phyloP scores from a whole-genome alignment of 2,113 vertebrate genomes.

The Leucoraja erinaceus region DNA sequence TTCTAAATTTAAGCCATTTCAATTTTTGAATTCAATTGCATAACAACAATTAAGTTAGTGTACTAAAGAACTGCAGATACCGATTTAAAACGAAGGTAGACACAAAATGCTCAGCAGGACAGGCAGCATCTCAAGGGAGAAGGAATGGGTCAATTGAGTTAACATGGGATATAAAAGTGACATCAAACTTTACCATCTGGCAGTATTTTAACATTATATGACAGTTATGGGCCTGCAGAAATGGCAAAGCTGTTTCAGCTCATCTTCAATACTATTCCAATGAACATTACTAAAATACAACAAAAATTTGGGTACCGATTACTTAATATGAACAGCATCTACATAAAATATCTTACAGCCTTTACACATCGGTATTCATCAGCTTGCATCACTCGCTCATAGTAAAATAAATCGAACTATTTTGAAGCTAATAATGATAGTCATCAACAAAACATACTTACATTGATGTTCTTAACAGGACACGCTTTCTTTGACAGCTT shows the following conservation, averaged over 20 bases:
- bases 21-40: not conserved
- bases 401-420: not conserved
- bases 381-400: not conserved
- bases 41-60: not conserved
- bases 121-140: too few species aligned
- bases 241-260: not conserved
- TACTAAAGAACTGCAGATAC: too few species aligned
- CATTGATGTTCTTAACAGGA: constrained; percentile 78
- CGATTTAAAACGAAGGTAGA: too few species aligned
- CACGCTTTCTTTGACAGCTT: constrained; percentile 80
- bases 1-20: not conserved
- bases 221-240: not conserved
- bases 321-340: not conserved
- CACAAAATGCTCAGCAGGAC: too few species aligned
- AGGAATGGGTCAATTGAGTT: not conserved
- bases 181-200: not conserved
- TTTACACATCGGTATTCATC: not conserved
- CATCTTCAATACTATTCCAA: not conserved
- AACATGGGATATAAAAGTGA: not conserved
- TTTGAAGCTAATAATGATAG: not conserved
- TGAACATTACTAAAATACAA: not conserved
- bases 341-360: not conserved
- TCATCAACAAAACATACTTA: constrained; percentile 55
- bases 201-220: not conserved
- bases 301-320: not conserved